Conservation (phyloP, 2,797 vertebrate genomes). For the Apogon talboti region DNA sequence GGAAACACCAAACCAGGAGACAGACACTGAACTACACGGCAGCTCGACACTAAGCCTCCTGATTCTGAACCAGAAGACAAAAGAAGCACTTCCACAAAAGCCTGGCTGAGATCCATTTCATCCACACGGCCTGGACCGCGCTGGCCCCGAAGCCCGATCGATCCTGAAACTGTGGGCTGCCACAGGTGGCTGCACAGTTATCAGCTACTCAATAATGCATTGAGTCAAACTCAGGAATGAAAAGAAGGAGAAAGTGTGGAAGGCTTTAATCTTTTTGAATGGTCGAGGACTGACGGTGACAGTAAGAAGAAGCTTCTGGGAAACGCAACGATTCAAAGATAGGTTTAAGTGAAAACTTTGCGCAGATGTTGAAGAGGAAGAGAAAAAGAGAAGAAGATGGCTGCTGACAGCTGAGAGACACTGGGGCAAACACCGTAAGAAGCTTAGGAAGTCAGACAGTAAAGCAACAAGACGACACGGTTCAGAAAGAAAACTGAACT, state of each 20-base stretch:
- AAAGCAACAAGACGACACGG: background rate
- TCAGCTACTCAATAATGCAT: constrained; percentile 79
- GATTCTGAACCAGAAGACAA: constrained; percentile 38
- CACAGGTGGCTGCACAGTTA: constrained; percentile 62
- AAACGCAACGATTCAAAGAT: background rate
- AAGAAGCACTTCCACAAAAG: constrained; percentile 16
- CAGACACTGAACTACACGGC: constrained; percentile 43
- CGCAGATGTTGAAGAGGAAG: constrained; percentile 57
- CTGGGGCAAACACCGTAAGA: constrained; percentile 19
- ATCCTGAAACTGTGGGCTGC: constrained; percentile 36
- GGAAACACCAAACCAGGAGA: constrained; percentile 68
- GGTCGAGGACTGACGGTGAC: constrained; percentile 11
- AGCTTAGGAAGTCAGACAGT: background rate
- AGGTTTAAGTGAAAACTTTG: constrained; percentile 7
- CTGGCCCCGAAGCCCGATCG: constrained; percentile 32
- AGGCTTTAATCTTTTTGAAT: constrained; percentile 24
- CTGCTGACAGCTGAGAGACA: constrained; percentile 32
- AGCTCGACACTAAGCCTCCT: constrained; percentile 30
- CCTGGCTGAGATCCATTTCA: constrained; percentile 34
- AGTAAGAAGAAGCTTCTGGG: constrained; percentile 31
- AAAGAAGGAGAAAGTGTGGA: constrained; percentile 57
- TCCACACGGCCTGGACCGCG: constrained; percentile 15
- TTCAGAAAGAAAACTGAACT: background rate
- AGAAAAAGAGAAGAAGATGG: constrained; percentile 49
- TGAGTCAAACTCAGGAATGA: constrained; percentile 45